Percentiles rank a stretch among this genome's conserved stretches.
phyloP scores from a whole-genome alignment of 2,797 vertebrate genomes.

The Alcedo atthis region DNA sequence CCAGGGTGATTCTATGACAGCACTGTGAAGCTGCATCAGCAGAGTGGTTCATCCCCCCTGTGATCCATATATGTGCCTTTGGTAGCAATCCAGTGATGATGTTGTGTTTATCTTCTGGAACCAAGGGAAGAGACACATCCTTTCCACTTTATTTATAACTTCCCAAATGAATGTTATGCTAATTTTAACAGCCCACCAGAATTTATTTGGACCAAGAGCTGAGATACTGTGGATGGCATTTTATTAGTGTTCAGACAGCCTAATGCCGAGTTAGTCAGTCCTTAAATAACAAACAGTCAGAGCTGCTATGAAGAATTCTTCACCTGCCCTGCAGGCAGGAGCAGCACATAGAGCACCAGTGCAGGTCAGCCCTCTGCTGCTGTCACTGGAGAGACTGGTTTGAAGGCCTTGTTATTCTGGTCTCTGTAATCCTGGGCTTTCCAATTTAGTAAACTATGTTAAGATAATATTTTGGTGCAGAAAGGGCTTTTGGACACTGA shows the following conservation, averaged over 20 bases:
- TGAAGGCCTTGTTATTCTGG: not conserved
- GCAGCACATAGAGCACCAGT: not conserved
- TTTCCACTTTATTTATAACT: not conserved
- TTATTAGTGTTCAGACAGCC: not conserved
- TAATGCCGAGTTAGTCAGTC: not conserved
- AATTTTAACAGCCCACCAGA: not conserved
- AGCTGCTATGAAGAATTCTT: not conserved
- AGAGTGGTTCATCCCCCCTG: not conserved
- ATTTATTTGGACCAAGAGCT: not conserved
- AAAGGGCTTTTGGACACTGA: not conserved
- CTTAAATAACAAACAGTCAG: not conserved
- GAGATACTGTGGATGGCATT: not conserved
- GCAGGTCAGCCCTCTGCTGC: not conserved
- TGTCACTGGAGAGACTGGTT: not conserved
- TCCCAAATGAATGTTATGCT: not conserved
- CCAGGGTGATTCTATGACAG: not conserved
- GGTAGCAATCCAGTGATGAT: not conserved
- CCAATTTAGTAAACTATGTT: not conserved
- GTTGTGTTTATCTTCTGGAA: not conserved
- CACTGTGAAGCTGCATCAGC: not conserved
- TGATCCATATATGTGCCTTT: accelerated
- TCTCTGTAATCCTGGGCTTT: not conserved
- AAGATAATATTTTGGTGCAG: not conserved
- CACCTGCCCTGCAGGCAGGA: not conserved
- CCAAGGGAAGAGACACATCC: not conserved